These are phyloP conservation scores for Myocastor coypus DNA, from an alignment of 2,113 vertebrate genomes.

Conservation along the genomic window DNA sequence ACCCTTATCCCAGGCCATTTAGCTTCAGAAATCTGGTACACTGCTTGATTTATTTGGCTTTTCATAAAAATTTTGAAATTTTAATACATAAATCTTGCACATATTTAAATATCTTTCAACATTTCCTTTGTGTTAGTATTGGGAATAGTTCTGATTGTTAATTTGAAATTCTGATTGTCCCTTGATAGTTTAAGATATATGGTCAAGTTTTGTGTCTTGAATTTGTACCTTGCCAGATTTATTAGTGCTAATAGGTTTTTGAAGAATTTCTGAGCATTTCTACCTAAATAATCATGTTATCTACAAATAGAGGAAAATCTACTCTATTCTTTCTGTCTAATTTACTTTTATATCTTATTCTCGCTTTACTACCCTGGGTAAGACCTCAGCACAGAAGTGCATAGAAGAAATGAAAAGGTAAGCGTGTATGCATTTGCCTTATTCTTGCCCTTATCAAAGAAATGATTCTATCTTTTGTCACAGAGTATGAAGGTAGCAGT, in stretches of 20 bases:
- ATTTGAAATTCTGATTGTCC: neutral
- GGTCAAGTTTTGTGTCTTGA: conserved; percentile 1
- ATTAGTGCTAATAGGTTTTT: neutral
- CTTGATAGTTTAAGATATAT: neutral
- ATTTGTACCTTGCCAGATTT: neutral
- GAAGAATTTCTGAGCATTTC: neutral
- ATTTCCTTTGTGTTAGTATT: neutral
- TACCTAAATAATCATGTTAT: neutral
- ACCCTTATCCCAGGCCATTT: neutral
- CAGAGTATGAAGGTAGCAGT: neutral
- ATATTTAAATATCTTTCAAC: neutral
- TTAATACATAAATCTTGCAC: neutral
- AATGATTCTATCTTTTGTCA: neutral
- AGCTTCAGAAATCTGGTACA: neutral
- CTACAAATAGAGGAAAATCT: neutral
- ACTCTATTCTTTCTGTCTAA: neutral
- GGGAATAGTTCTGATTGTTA: neutral
- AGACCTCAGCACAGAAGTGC: neutral
- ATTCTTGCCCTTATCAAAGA: neutral
- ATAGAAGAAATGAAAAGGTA: neutral
- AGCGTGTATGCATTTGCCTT: neutral
- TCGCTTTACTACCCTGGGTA: neutral
- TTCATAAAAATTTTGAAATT: neutral
- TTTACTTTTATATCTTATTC: neutral
- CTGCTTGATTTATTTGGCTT: neutral